These are phyloP conservation scores for Aphelinus certus DNA, from an alignment of 1,140 invertebrate genomes.

Conservation along the genomic window DNA sequence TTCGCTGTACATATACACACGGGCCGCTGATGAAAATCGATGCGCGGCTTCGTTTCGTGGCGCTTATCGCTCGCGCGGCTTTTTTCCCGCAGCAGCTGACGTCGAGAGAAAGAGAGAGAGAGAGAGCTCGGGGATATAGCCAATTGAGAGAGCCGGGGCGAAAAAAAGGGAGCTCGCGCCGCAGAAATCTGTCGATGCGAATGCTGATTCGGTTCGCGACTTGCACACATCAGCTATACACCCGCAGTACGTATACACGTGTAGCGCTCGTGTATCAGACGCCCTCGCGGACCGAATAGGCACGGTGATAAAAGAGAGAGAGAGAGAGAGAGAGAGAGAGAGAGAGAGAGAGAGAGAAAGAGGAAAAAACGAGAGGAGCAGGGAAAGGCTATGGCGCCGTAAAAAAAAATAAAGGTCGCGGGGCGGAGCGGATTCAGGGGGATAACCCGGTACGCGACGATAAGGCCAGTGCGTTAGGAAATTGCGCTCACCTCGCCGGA, in stretches of 20 bases:
- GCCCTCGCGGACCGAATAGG: constrained; percentile 10
- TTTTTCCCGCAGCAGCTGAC: constrained; percentile 10
- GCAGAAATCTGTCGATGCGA: constrained; percentile 33
- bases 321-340: background rate
- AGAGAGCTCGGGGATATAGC: background rate
- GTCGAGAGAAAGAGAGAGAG: background rate
- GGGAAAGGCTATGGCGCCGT: constrained; percentile 10
- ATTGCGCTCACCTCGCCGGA: too few relatives aligned
- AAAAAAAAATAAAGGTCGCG: constrained; percentile 37
- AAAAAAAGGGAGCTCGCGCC: constrained; percentile 17
- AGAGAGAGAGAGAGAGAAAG: background rate
- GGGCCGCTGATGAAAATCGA: constrained; percentile 10
- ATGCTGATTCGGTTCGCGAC: constrained; percentile 35
- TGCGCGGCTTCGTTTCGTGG: background rate
- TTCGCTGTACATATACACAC: background rate
- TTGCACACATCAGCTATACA: background rate
- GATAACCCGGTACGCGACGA: background rate
- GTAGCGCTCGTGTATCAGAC: constrained; percentile 13
- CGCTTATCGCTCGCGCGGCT: constrained; percentile 9
- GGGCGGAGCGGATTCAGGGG: constrained; percentile 32
- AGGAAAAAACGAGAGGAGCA: constrained; percentile 5
- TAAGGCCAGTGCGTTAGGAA: too few relatives aligned
- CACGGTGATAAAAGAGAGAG: constrained; percentile 16
- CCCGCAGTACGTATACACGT: background rate
- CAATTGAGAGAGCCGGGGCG: constrained; percentile 2